Conservation (phyloP, 1,140 invertebrate genomes). For the Fragariocoptes setiger region DNA sequence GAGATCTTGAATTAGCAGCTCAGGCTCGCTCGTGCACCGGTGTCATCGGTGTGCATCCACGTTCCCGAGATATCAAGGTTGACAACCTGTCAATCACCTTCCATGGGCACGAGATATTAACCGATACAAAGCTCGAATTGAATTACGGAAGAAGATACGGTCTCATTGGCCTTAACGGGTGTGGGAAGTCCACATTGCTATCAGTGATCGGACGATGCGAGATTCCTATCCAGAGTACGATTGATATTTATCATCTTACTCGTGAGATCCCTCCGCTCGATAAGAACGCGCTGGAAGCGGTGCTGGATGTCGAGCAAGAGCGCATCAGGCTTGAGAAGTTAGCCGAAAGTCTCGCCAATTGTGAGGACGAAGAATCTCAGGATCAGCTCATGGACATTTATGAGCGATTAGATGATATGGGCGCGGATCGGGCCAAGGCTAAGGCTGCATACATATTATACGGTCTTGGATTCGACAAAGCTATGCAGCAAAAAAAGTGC, state of each 20-base stretch:
- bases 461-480: conserved; percentile 75
- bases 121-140: conserved; percentile 78
- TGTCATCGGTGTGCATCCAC: conserved; percentile 64
- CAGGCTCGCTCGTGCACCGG: conserved; percentile 78
- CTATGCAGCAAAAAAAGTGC: conserved; percentile 65
- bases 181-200: conserved; percentile 79
- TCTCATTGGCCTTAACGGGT: conserved; percentile 76
- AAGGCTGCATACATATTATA: conserved; percentile 73
- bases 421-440: conserved; percentile 70
- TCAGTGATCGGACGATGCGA: conserved; percentile 67
- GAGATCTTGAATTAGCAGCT: conserved; percentile 58
- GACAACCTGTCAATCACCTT: conserved; percentile 90
- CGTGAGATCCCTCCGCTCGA: conserved; percentile 85
- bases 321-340: conserved; percentile 60
- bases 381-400: conserved; percentile 92
- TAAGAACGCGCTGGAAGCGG: conserved; percentile 55
- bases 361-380: conserved; percentile 63
- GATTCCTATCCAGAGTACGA: conserved; percentile 75
- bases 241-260: conserved; percentile 90
- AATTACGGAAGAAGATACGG: conserved; percentile 89
- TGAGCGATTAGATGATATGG: conserved; percentile 81
- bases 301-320: conserved; percentile 94
- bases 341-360: conserved; percentile 54
- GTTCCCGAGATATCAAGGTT: conserved; percentile 83
- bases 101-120: conserved; percentile 74